Conservation (phyloP, 2,797 vertebrate species). For the Cirrhinus mrigala region DNA sequence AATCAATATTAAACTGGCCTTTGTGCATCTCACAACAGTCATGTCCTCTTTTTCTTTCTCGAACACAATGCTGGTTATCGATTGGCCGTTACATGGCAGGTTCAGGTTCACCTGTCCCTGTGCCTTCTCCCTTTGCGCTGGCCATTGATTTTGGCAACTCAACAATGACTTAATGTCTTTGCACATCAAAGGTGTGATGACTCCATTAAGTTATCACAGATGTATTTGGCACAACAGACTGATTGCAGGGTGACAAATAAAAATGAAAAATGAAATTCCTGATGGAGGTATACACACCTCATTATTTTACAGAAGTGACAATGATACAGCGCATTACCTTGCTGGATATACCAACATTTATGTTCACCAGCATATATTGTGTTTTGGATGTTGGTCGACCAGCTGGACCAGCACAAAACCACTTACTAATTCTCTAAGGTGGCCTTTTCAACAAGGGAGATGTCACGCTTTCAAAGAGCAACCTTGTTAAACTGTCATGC, state of each 20-base stretch:
- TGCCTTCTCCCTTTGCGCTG: background rate
- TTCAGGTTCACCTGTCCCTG: constrained; percentile 24
- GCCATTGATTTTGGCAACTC: constrained; percentile 35
- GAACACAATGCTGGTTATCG: constrained; percentile 28
- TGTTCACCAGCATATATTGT: background rate
- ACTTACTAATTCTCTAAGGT: background rate
- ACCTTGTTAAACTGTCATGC: constrained; percentile 12
- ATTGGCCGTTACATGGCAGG: constrained; percentile 24
- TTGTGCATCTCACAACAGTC: constrained; percentile 30
- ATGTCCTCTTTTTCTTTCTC: constrained; percentile 33
- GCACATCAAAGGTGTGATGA: constrained; percentile 21
- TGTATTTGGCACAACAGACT: background rate
- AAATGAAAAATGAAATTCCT: background rate
- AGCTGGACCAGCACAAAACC: constrained; percentile 5
- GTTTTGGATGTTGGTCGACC: background rate
- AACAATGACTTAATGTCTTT: constrained; percentile 12
- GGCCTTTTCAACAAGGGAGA: constrained; percentile 16
- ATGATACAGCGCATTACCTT: background rate
- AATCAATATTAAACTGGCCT: constrained; percentile 37
- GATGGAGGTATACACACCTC: background rate
- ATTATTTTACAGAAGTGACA: background rate
- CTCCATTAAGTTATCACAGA: constrained; percentile 24
- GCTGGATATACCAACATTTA: background rate
- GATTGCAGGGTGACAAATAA: background rate
- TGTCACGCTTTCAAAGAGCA: constrained; percentile 2